These are phyloP conservation scores for Drusus annulatus DNA, from an alignment of 1,140 invertebrate species.

Conservation along the genomic window DNA sequence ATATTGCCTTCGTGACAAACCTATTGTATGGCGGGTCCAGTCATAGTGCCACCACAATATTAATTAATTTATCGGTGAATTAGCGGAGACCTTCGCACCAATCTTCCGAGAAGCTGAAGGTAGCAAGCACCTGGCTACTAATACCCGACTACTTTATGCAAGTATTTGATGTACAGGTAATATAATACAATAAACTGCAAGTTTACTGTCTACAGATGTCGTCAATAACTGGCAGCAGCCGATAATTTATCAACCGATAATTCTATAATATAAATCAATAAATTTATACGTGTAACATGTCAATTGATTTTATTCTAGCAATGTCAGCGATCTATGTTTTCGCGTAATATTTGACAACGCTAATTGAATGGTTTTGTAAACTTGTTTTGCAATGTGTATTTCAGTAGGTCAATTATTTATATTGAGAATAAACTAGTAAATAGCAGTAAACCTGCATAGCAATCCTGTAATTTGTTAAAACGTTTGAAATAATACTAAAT, in stretches of 20 bases:
- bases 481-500: too few relatives aligned
- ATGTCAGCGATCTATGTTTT: too few relatives aligned
- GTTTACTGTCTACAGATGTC: neutral
- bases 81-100: slow-evolving; percentile 29
- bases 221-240: neutral
- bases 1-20: slow-evolving; percentile 9
- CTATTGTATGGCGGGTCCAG: slow-evolving; percentile 8
- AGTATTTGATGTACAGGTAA: neutral
- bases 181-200: neutral
- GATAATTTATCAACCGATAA: neutral
- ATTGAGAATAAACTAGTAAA: too few relatives aligned
- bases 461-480: too few relatives aligned
- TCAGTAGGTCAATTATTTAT: too few relatives aligned
- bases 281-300: too few relatives aligned
- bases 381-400: too few relatives aligned
- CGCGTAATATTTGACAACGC: too few relatives aligned
- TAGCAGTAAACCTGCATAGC: too few relatives aligned
- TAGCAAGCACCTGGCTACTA: neutral
- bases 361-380: too few relatives aligned
- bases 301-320: too few relatives aligned
- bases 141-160: neutral
- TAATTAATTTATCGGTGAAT: neutral
- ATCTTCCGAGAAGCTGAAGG: neutral
- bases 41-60: slow-evolving; percentile 2
- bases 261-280: neutral